A percentile compares a stretch with the other conserved stretches of the same genome.
These are phyloP conservation scores for Diarsia mendica DNA, from an alignment of 2,888 invertebrate genomes.

Conservation along the genomic window DNA sequence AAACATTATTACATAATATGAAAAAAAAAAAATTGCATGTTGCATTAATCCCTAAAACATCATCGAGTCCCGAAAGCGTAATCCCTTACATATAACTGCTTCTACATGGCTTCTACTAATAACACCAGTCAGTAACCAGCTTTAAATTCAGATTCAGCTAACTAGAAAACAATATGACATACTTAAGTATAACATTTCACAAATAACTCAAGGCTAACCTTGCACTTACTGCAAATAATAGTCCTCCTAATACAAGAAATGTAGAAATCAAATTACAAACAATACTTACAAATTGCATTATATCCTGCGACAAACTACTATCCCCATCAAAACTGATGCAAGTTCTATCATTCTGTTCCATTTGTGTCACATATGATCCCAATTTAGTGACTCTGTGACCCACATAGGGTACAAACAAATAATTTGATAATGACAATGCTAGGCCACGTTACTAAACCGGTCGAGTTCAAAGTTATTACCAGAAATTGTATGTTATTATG, in stretches of 20 bases:
- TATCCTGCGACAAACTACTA: constrained; percentile 5
- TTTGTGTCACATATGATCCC: constrained; percentile 16
- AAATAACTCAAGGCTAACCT: neutral
- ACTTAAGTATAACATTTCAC: neutral
- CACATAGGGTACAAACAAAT: constrained; percentile 30
- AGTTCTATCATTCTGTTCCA: constrained; percentile 3
- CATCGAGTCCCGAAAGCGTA: neutral
- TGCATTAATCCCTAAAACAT: neutral
- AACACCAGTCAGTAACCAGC: neutral
- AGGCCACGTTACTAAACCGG: constrained; percentile 3
- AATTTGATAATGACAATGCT: constrained; percentile 12
- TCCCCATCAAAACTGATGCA: constrained; percentile 32
- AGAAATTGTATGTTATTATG: neutral
- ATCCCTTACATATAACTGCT: neutral
- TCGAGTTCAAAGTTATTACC: neutral
- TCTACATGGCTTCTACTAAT: neutral
- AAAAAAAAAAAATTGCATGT: too few species aligned
- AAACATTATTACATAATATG: neutral
- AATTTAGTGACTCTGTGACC: constrained; percentile 31
- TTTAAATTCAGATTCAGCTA: neutral
- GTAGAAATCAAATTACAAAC: constrained; percentile 3
- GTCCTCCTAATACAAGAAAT: constrained; percentile 14
- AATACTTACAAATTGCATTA: constrained; percentile 19
- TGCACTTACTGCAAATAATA: neutral
- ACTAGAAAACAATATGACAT: neutral